phyloP scores from a whole-genome alignment of 2,888 invertebrate species.

The Luffia ferchaultella region DNA sequence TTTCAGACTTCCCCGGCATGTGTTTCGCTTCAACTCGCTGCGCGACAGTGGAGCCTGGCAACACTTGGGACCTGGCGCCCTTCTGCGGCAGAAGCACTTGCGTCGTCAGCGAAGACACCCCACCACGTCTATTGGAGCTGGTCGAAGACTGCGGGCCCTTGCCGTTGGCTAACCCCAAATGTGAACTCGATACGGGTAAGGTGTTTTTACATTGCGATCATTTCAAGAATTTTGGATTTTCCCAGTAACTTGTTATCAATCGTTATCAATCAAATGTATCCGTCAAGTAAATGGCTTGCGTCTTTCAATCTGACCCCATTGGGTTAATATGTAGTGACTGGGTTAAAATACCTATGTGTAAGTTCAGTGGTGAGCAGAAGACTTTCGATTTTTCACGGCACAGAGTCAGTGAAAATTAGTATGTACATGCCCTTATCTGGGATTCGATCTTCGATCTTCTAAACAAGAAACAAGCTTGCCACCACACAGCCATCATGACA shows the following conservation, averaged over 20 bases:
- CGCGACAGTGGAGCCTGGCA: slow-evolving; percentile 85
- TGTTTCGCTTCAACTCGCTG: slow-evolving; percentile 92
- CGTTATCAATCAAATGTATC: slow-evolving; percentile 2
- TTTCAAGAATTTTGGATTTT: background rate
- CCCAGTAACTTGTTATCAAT: slow-evolving; percentile 4
- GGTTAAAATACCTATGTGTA: no score
- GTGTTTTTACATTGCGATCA: no score
- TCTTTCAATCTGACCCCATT: no score
- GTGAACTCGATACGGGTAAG: slow-evolving; percentile 76
- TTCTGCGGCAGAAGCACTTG: slow-evolving; percentile 94
- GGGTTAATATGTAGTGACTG: no score
- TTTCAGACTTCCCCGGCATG: slow-evolving; percentile 84
- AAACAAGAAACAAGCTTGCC: no score
- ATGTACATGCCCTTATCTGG: no score
- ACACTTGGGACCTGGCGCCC: slow-evolving; percentile 86
- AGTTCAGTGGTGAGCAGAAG: no score
- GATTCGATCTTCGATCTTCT: no score
- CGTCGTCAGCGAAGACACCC: slow-evolving; percentile 78
- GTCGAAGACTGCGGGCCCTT: slow-evolving; percentile 92
- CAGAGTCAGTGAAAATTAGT: no score
- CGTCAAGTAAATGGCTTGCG: no score
- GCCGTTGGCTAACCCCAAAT: slow-evolving; percentile 86
- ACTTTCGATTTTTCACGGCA: no score
- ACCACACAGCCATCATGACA: no score
- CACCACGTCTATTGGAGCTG: slow-evolving; percentile 79